Conservation (phyloP, 2,113 vertebrate genomes). For the Vulpes vulpes region DNA sequence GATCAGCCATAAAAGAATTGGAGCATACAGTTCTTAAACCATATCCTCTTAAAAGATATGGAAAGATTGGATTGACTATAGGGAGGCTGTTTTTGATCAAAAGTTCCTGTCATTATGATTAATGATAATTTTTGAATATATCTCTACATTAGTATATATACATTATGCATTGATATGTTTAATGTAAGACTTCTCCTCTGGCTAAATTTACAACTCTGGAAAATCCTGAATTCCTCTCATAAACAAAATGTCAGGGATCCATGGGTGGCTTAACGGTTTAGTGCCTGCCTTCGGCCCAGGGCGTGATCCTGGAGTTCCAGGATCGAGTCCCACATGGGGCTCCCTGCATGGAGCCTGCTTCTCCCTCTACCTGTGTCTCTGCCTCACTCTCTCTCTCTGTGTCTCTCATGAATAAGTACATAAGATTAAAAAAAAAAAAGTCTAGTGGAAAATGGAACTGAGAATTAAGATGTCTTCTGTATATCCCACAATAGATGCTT, state of each 20-base stretch:
- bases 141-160: not conserved
- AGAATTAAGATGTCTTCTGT: not conserved
- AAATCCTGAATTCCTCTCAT: not conserved
- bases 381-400: too few relatives aligned
- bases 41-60: not conserved
- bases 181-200: not conserved
- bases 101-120: not conserved
- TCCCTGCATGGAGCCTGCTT: too few relatives aligned
- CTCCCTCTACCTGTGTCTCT: too few relatives aligned
- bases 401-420: too few relatives aligned
- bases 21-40: not conserved
- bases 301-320: too few relatives aligned
- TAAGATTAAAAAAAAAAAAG: not conserved
- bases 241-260: not conserved
- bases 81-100: not conserved
- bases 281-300: too few relatives aligned
- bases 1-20: not conserved
- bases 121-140: not conserved
- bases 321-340: too few relatives aligned
- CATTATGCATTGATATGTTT: not conserved
- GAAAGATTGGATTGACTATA: not conserved
- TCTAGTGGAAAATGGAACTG: not conserved
- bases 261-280: too few relatives aligned
- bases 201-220: slow-evolving; percentile 18
- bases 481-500: not conserved